Base-by-base conservation (phyloP, 1,140 invertebrate species). In the Nasonia vitripennis region DNA sequence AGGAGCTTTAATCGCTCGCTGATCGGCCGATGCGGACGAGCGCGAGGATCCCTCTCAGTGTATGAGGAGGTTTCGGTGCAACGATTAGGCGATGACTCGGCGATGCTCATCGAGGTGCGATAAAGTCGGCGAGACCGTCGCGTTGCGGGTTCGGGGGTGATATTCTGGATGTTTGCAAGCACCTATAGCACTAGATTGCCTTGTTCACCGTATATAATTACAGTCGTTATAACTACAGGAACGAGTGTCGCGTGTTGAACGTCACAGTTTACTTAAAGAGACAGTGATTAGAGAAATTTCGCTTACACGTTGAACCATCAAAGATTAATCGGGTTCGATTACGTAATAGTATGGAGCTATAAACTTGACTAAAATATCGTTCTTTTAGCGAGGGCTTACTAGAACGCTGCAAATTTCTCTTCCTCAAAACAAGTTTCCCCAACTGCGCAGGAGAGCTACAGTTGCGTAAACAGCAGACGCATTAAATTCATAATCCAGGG, bases 11-110 rank as follows among this genome's bases (percentile, higher is more conserved):
- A 73, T 73, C 27, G 70, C 70, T 37, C 17, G 2, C 12, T 11
- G 41, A 51, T 73, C 67, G 5, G 67, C 75, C 67, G 34, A 10
- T 11, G 74, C 81, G 48, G 23, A 45, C 27, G 27, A 7, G 31
- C 55, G 51, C 77, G 73, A 17, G 51, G 67, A 83, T 83, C 74
- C 41, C 71, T 55, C 17, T 1, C 48, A 14, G 48, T 14, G 48
- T 51, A 51, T 11, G 48, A 55, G 51, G 12, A 55, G 51, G 51
- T 55, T 27, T 20, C 20, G 55, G 2, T 7, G 17, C 20, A 20
- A 17, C 55, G 55, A 62, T 20, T 62, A 62, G 55, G 6, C 55
- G 55, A 62, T 62, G 55, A 62, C 20, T 62, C 55, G 55, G 17
- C 51, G 14, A 55, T 55, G 20, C n/a, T 55, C 11, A 17, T 20